Conservation (phyloP, 2,888 invertebrate species). For the Shargacucullia verbasci region DNA sequence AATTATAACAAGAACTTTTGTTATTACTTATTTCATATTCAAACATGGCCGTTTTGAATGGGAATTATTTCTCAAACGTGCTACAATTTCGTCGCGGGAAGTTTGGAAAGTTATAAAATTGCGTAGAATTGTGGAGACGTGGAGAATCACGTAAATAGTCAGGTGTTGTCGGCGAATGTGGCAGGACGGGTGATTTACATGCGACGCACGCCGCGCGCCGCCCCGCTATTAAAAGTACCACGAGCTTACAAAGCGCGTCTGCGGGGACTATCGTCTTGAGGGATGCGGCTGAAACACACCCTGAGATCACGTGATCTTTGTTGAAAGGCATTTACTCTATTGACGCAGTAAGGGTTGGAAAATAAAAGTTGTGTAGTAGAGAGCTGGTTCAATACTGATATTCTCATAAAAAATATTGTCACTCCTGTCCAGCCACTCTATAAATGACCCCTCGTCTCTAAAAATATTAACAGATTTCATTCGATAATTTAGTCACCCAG, state of each 20-base stretch:
- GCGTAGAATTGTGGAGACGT: conserved; percentile 68
- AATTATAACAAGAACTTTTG: conserved; percentile 41
- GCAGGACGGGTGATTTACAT: conserved; percentile 76
- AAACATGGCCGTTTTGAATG: conserved; percentile 53
- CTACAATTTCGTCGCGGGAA: conserved; percentile 70
- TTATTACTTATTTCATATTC: conserved; percentile 61
- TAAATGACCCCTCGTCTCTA: too few species aligned
- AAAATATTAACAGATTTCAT: too few species aligned
- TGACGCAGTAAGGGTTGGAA: too few species aligned
- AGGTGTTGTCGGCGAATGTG: conserved; percentile 72
- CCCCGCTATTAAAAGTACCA: conserved; percentile 77
- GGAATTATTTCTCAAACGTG: conserved; percentile 76
- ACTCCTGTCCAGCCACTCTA: too few species aligned
- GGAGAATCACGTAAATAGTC: conserved; percentile 77
- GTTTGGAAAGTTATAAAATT: conserved; percentile 81
- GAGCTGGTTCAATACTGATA: too few species aligned
- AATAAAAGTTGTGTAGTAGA: too few species aligned
- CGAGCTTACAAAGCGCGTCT: conserved; percentile 38
- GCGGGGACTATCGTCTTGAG: conserved; percentile 38
- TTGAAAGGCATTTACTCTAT: conserved; percentile 8
- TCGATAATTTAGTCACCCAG: too few species aligned
- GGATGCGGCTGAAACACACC: conserved; percentile 38
- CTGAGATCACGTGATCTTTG: conserved; percentile 37
- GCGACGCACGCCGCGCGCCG: conserved; percentile 68
- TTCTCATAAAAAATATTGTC: too few species aligned